Evolutionary conservation across 2,888 invertebrate species (phyloP).

Genomic region (Noctua pronuba): DNA sequence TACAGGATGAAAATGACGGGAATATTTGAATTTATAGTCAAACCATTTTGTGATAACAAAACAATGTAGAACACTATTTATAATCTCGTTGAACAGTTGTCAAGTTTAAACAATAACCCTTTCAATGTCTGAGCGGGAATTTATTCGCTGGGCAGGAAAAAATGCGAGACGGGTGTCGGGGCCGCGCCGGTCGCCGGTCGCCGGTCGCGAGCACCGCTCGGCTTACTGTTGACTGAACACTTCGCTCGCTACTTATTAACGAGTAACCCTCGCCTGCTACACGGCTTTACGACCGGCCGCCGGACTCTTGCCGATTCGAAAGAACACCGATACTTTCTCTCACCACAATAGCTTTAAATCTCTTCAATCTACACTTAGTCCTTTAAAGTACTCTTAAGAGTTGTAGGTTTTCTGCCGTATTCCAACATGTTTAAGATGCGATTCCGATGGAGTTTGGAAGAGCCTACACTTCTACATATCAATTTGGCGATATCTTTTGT

Average conservation of each 20-base stretch:
- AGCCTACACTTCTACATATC: constrained; percentile 46
- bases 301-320: background rate
- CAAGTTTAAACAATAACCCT: constrained; percentile 42
- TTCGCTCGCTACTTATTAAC: constrained; percentile 52
- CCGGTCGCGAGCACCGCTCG: constrained; percentile 13
- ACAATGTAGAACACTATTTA: constrained; percentile 25
- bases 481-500: constrained; percentile 59
- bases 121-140: constrained; percentile 33
- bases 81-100: constrained; percentile 30
- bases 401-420: constrained; percentile 13
- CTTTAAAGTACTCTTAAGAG: constrained; percentile 2
- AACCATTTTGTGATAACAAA: constrained; percentile 23
- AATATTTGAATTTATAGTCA: constrained; percentile 16
- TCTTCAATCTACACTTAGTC: constrained; percentile 5
- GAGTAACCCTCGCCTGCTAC: constrained; percentile 29
- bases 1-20: constrained; percentile 13
- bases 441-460: constrained; percentile 27
- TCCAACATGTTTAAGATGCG: constrained; percentile 22
- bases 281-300: constrained; percentile 1
- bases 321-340: constrained; percentile 8
- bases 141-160: constrained; percentile 32
- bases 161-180: constrained; percentile 32
- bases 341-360: constrained; percentile 22
- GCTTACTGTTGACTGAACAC: constrained; percentile 61
- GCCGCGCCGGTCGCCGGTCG: constrained; percentile 13